Evolutionary conservation across 2,888 invertebrate genomes (phyloP).

Genomic region (Scaptomyza parva): DNA sequence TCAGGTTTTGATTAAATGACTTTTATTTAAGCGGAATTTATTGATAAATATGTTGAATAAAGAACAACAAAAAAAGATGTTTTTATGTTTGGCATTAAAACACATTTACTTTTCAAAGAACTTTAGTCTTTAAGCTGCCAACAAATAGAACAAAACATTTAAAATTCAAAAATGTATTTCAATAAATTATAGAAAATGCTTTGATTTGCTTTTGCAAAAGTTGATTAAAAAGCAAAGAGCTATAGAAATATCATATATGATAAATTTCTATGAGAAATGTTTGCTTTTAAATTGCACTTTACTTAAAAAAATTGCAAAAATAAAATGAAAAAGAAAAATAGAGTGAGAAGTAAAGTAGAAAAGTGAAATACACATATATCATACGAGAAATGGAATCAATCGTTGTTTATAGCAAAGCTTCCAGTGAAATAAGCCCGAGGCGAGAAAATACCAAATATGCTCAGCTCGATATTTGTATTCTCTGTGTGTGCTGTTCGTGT

Average conservation of each 20-base stretch:
- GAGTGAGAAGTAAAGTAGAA: not conserved
- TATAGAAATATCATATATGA: not conserved
- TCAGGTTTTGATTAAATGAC: not conserved
- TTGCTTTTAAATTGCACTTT: conserved; percentile 8
- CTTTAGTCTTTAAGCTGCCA: not conserved
- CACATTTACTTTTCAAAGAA: not conserved
- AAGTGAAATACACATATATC: conserved; percentile 20
- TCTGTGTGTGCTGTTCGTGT: conserved; percentile 12
- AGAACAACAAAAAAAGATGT: not conserved
- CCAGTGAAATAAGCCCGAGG: conserved; percentile 44
- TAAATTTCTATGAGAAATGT: conserved; percentile 1
- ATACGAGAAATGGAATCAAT: conserved; percentile 53
- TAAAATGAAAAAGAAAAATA: conserved; percentile 7
- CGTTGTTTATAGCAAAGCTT: conserved; percentile 48
- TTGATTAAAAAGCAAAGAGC: conserved; percentile 30
- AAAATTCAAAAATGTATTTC: not conserved
- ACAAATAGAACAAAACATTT: not conserved
- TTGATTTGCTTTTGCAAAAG: conserved; percentile 5
- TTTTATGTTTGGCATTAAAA: not conserved
- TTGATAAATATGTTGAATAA: not conserved
- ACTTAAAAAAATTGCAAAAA: conserved; percentile 20
- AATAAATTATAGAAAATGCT: not conserved
- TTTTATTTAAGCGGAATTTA: not conserved
- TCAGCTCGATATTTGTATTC: conserved; percentile 37
- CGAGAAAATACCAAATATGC: conserved; percentile 61